Conservation (phyloP, 1,140 invertebrate species). For the Apis laboriosa region DNA sequence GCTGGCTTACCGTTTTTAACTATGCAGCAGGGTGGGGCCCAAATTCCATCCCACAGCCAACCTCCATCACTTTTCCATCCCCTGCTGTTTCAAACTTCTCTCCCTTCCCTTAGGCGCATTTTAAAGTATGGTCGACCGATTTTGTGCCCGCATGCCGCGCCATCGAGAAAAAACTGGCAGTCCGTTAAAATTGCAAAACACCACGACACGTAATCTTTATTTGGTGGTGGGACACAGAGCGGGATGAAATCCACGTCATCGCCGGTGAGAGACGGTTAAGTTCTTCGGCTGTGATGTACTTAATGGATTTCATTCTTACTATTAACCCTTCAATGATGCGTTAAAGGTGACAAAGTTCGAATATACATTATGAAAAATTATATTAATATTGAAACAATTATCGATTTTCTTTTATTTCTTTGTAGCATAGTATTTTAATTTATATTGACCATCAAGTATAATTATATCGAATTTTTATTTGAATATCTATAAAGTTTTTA, state of each 20-base stretch:
- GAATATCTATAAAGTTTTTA: neutral
- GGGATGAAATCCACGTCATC: neutral
- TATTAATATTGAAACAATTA: neutral
- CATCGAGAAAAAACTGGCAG: constrained; percentile 35
- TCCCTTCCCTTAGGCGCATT: constrained; percentile 10
- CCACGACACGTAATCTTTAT: neutral
- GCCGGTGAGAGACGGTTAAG: neutral
- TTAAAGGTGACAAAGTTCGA: neutral
- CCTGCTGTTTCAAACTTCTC: neutral
- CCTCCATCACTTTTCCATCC: constrained; percentile 39
- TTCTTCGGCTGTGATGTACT: neutral
- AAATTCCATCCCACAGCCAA: constrained; percentile 30
- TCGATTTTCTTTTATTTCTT: neutral
- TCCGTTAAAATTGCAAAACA: constrained; percentile 41
- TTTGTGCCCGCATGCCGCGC: constrained; percentile 12
- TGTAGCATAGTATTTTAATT: neutral
- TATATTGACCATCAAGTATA: neutral
- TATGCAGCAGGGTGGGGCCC: constrained; percentile 39
- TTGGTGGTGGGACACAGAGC: neutral
- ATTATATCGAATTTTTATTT: neutral
- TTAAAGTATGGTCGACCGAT: constrained; percentile 46
- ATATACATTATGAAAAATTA: neutral
- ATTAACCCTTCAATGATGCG: neutral
- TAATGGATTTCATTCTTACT: neutral
- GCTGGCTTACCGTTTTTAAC: constrained; percentile 34